These are phyloP conservation scores for Aselliscus stoliczkanus DNA, from an alignment of 2,797 vertebrate species.

Conservation along the genomic window DNA sequence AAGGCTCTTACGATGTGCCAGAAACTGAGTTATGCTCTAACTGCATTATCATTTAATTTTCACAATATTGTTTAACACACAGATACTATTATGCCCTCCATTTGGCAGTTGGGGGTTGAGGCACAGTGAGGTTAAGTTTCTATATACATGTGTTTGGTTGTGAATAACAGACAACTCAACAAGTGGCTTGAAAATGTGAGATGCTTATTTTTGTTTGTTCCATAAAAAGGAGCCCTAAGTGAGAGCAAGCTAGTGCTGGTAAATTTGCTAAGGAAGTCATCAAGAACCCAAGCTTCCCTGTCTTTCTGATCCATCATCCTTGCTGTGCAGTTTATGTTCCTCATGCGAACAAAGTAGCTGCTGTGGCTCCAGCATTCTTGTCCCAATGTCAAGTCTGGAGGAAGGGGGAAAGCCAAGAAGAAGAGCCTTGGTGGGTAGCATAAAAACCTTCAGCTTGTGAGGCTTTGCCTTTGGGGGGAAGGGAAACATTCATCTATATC, in stretches of 20 bases:
- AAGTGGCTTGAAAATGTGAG: not conserved
- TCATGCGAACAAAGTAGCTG: not conserved
- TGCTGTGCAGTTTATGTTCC: not conserved
- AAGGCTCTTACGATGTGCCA: not conserved
- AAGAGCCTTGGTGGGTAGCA: not conserved
- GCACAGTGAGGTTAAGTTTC: not conserved
- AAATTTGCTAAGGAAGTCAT: not conserved
- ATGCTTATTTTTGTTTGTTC: not conserved
- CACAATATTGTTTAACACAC: not conserved
- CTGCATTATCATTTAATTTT: not conserved
- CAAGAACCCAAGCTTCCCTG: not conserved
- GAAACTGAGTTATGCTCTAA: not conserved
- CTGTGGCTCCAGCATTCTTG: not conserved
- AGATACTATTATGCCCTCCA: not conserved
- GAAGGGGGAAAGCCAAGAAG: not conserved
- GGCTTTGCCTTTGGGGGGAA: not conserved
- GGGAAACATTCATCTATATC: not conserved
- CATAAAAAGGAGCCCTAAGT: not conserved
- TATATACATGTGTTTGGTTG: not conserved
- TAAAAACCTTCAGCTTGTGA: not conserved
- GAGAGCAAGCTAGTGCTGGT: not conserved
- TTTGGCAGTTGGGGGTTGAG: not conserved
- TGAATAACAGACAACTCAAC: not conserved
- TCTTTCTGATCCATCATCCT: not conserved
- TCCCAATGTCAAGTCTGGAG: not conserved